Evolutionary conservation across 2,888 invertebrate species (phyloP).

Genomic region (Sarcophaga carnaria): DNA sequence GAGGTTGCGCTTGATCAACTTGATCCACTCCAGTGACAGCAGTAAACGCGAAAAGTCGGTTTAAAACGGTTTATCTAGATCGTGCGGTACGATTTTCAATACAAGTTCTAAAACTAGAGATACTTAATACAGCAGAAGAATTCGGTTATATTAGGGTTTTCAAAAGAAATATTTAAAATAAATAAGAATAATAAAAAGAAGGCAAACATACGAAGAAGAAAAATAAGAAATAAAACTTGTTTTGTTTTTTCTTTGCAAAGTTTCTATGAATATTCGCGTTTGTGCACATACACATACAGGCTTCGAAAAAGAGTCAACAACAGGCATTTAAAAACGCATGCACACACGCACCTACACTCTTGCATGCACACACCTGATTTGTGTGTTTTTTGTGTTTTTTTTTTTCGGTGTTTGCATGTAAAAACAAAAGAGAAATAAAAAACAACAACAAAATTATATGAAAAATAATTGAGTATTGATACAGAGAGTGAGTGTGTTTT

Average conservation of each 20-base stretch:
- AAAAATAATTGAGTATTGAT: slow-evolving; percentile 30
- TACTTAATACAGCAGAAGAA: slow-evolving; percentile 16
- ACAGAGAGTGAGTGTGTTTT: slow-evolving; percentile 43
- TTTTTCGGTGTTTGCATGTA: background rate
- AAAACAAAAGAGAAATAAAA: background rate
- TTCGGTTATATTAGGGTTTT: slow-evolving; percentile 22
- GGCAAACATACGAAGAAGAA: background rate
- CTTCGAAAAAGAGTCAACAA: background rate
- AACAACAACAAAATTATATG: slow-evolving; percentile 21
- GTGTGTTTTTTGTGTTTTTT: background rate
- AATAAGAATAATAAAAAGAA: background rate
- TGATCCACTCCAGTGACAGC: slow-evolving; percentile 70
- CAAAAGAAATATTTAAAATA: background rate
- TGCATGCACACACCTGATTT: background rate
- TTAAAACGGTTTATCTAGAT: slow-evolving; percentile 23
- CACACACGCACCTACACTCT: background rate
- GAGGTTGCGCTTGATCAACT: slow-evolving; percentile 70
- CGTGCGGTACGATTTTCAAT: slow-evolving; percentile 37
- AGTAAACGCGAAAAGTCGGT: slow-evolving; percentile 65
- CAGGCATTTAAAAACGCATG: slow-evolving; percentile 29
- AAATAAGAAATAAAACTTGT: slow-evolving; percentile 44
- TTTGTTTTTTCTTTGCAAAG: slow-evolving; percentile 32
- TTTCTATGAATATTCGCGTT: background rate
- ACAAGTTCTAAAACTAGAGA: slow-evolving; percentile 51
- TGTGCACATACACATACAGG: background rate